Percentiles rank a stretch among this genome's conserved stretches.
Conservation (phyloP, 2,888 invertebrate species). For the Drosophila infuscata region DNA sequence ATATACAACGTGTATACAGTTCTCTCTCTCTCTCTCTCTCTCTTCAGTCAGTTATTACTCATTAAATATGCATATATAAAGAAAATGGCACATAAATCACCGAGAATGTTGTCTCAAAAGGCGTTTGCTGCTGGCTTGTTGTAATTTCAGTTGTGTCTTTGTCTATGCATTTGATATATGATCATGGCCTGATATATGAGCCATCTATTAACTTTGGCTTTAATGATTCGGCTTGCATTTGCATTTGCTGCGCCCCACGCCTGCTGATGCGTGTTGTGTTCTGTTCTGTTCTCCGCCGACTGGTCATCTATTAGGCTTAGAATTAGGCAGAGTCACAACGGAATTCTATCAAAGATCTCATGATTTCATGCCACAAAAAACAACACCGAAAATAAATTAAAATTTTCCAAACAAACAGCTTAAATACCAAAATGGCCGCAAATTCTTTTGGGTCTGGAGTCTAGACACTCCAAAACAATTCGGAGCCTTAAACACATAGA, state of each 20-base stretch:
- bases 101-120: constrained; percentile 25
- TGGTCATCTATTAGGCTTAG: constrained; percentile 42
- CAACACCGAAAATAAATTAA: constrained; percentile 48
- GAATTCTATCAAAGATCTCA: constrained; percentile 42
- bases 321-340: constrained; percentile 9
- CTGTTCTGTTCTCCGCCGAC: constrained; percentile 19
- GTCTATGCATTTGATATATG: constrained; percentile 41
- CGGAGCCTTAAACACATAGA: constrained; percentile 48
- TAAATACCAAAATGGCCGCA: constrained; percentile 59
- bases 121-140: constrained; percentile 30
- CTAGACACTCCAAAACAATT: constrained; percentile 54
- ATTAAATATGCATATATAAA: constrained; percentile 54
- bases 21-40: constrained; percentile 22
- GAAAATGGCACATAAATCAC: constrained; percentile 66
- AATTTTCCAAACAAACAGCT: constrained; percentile 53
- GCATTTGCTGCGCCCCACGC: constrained; percentile 32
- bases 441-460: constrained; percentile 40
- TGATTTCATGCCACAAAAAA: constrained; percentile 4
- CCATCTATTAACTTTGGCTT: constrained; percentile 61
- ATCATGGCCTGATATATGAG: constrained; percentile 61
- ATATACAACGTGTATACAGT: neutral
- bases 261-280: constrained; percentile 19
- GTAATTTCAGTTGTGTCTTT: constrained; percentile 29
- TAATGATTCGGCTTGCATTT: constrained; percentile 61
- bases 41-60: constrained; percentile 37